A percentile compares a stretch with the other conserved stretches of the same genome.
Evolutionary conservation across 2,113 vertebrate species (phyloP).

Genomic region (Ptychochromis oligacanthus): DNA sequence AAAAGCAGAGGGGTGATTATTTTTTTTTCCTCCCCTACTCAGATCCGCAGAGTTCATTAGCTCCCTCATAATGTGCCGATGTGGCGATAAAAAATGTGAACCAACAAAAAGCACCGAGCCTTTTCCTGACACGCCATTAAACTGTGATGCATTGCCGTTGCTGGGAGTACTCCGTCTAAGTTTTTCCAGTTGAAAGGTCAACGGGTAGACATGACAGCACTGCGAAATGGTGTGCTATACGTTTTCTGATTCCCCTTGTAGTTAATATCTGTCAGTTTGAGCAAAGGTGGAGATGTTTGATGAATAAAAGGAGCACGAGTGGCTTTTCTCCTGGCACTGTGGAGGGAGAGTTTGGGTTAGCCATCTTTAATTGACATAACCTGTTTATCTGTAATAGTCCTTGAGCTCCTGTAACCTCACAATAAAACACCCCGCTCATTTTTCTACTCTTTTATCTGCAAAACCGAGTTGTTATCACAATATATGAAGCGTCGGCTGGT

Average conservation of each 20-base stretch:
- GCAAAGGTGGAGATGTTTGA: not conserved
- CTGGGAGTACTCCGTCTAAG: constrained; percentile 41
- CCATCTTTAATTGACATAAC: constrained; percentile 63
- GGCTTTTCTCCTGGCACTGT: not conserved
- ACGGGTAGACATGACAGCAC: constrained; percentile 61
- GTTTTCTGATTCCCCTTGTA: constrained; percentile 21
- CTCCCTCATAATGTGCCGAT: constrained; percentile 79
- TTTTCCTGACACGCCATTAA: constrained; percentile 75
- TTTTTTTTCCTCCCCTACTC: constrained; percentile 14
- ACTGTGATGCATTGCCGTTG: constrained; percentile 75
- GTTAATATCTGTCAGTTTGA: constrained; percentile 41
- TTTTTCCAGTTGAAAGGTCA: constrained; percentile 78
- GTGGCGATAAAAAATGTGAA: constrained; percentile 77
- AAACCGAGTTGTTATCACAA: constrained; percentile 83
- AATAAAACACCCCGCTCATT: constrained; percentile 83
- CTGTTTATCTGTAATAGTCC: constrained; percentile 86
- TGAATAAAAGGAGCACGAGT: not conserved
- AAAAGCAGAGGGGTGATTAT: constrained; percentile 37
- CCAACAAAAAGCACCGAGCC: constrained; percentile 46
- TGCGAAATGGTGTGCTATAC: constrained; percentile 35
- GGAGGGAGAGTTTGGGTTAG: not conserved
- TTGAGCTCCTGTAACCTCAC: constrained; percentile 85
- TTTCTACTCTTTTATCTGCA: constrained; percentile 51
- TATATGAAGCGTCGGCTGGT: constrained; percentile 77
- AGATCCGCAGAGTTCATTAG: constrained; percentile 77